Conservation (phyloP, 1,140 invertebrate genomes). For the Micrasema longulum region DNA sequence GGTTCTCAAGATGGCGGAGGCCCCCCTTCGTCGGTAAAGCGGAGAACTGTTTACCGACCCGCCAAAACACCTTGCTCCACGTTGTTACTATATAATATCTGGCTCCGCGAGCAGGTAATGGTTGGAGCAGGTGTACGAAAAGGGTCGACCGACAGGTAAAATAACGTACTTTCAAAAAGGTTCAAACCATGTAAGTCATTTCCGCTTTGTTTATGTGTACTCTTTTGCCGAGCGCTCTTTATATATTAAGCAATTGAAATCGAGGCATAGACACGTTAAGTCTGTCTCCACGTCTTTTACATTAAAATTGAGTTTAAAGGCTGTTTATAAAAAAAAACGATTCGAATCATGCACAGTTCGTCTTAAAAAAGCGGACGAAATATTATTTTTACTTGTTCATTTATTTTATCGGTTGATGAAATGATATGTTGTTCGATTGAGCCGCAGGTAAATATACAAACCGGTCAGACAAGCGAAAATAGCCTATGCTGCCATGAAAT, state of each 20-base stretch:
- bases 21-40: slow-evolving; percentile 46
- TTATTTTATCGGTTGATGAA: not conserved
- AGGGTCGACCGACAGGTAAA: not conserved
- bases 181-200: no score
- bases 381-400: not conserved
- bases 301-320: not conserved
- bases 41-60: slow-evolving; percentile 30
- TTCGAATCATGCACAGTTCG: not conserved
- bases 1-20: slow-evolving; percentile 37
- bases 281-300: not conserved
- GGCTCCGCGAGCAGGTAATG: slow-evolving; percentile 23
- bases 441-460: slow-evolving; percentile 22
- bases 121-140: slow-evolving; percentile 12
- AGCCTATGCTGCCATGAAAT: slow-evolving; percentile 19
- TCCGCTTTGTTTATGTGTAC: not conserved
- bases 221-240: not conserved
- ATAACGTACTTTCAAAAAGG: not conserved
- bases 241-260: not conserved
- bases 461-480: slow-evolving; percentile 23
- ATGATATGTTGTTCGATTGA: not conserved
- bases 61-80: slow-evolving; percentile 34
- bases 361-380: not conserved
- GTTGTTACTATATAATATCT: no score
- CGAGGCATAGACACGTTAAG: slow-evolving; percentile 10
- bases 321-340: not conserved